Evolutionary conservation across 2,888 invertebrate species (phyloP).

Genomic region (Metacarcinus magister): DNA sequence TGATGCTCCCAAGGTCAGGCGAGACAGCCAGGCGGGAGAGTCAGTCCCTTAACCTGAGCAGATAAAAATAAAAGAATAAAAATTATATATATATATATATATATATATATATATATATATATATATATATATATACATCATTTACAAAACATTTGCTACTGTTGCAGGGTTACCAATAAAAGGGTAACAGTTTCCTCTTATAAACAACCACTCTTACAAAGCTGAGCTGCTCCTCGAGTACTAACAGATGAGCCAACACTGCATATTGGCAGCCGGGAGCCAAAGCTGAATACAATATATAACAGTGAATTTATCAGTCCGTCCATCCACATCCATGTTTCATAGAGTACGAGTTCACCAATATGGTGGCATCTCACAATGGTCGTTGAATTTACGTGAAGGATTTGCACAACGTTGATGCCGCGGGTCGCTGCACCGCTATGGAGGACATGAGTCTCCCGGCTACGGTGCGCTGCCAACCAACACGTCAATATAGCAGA

Average conservation of each 20-base stretch:
- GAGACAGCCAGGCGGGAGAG: neutral
- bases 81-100: neutral
- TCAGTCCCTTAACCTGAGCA: neutral
- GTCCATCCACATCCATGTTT: neutral
- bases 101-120: neutral
- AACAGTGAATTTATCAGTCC: neutral
- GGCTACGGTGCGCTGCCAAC: neutral
- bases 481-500: neutral
- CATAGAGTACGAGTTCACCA: neutral
- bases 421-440: too few relatives aligned
- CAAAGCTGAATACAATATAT: neutral
- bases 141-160: neutral
- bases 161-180: neutral
- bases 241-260: neutral
- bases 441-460: too few relatives aligned
- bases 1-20: neutral
- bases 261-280: neutral
- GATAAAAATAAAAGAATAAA: too few relatives aligned
- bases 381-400: neutral
- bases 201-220: neutral
- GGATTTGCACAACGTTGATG: slow-evolving; percentile 2
- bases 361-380: neutral
- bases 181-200: neutral
- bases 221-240: neutral
- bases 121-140: neutral